phyloP scores from a whole-genome alignment of 2,888 invertebrate genomes.

The Drosophila kuntzei region DNA sequence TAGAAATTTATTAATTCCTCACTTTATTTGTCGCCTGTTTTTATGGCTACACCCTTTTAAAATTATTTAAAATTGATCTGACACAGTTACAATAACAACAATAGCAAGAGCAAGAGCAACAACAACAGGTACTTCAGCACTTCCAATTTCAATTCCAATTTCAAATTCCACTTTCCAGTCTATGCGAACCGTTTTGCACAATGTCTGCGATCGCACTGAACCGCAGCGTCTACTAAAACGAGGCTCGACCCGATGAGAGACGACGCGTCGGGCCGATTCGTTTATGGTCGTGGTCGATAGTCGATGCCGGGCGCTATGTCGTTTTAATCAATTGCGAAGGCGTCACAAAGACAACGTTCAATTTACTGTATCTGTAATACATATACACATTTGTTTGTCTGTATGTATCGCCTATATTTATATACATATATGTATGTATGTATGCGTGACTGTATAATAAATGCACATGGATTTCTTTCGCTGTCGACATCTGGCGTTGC shows the following conservation, averaged over 20 bases:
- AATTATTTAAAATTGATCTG: slow-evolving; percentile 47
- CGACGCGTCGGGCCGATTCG: slow-evolving; percentile 10
- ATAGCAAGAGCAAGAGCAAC: slow-evolving; percentile 15
- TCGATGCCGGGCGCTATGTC: slow-evolving; percentile 46
- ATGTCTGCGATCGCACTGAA: slow-evolving; percentile 80
- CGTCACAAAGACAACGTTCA: slow-evolving; percentile 44
- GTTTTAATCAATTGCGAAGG: slow-evolving; percentile 73
- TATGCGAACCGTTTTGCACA: slow-evolving; percentile 64
- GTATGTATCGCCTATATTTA: slow-evolving; percentile 8
- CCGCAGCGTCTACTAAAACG: slow-evolving; percentile 28
- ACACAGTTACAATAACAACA: slow-evolving; percentile 46
- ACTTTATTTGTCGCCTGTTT: slow-evolving; percentile 4
- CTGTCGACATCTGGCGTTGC: slow-evolving; percentile 39
- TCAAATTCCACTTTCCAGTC: slow-evolving; percentile 26
- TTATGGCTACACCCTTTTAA: slow-evolving; percentile 39
- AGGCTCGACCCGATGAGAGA: slow-evolving; percentile 6
- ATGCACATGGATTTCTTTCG: slow-evolving; percentile 42
- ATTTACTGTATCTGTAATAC: slow-evolving; percentile 31
- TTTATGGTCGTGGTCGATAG: slow-evolving; percentile 18
- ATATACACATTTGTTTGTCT: slow-evolving; percentile 8
- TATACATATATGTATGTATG: not conserved
- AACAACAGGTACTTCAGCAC: slow-evolving; percentile 34
- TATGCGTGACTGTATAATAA: slow-evolving; percentile 22
- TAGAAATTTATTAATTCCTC: slow-evolving; percentile 14
- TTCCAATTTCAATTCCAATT: slow-evolving; percentile 30